Evolutionary conservation across 2,797 vertebrate genomes (phyloP), one percentile per base, ranked within the genome.

Genomic region (Anguilla megastoma): DNA sequence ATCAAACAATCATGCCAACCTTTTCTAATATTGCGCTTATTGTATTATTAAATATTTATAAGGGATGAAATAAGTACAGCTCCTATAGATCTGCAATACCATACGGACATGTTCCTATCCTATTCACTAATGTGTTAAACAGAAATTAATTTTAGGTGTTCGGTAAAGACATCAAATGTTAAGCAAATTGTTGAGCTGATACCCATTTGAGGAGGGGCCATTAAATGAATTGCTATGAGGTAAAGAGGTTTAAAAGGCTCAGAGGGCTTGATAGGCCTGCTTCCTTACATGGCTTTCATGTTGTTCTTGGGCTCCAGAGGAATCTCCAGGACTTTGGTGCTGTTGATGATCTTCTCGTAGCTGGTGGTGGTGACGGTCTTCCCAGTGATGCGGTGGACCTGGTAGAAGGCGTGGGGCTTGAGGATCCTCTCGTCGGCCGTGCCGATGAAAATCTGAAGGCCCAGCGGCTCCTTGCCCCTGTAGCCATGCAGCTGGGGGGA

Each of bases 281-380:
- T 82, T 50, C n/a, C 98, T 97, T 94, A 99, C 99, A 97, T 97
- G 41, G 99, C 99, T 94, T 96, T 98, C 99, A 99, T 99, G 95
- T 97, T 98, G 97, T 97, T 99, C 94, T 99, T 99, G 6, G 98
- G 98, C 92, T 99, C 98, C 93, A 99, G 89, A 0, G 98, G 99
- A 88, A 99, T 99, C 96, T 99, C 99, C 0, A 99, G 92, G 84
- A 99, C 97, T 91, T 99, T 99, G 95, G 98, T 99, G 95, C 97
- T 97, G 87, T 97, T 95, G 60, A 99, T 90, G 0, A 98, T 96
- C 94, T 98, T 99, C 96, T 99, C 98, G 0, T 96, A 98, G 95
- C 99, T 99, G 95, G 97, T 99, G 94, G 99, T 99, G 63, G 98
- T 99, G 71, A 99, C 99, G 0, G 98, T 99, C 88, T 99, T 99